Evolutionary conservation across 1,140 invertebrate species (phyloP), one percentile per base, ranked within the genome.

Genomic region (Ruditapes philippinarum): DNA sequence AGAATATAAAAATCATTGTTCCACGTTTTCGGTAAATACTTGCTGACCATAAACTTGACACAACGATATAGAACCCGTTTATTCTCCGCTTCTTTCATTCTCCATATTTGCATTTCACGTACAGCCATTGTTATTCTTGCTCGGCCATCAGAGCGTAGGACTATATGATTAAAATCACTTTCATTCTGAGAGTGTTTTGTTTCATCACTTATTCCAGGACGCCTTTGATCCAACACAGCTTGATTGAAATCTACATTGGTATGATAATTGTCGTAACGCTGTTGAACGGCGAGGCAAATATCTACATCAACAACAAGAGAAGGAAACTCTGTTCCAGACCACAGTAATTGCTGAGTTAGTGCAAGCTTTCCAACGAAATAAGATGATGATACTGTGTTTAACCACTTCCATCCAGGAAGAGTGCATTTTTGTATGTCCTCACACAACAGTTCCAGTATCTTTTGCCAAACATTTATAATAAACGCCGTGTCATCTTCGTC

Each of bases 31-130:
- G 51, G 51, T 4, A 54, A 22, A 19, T 54, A 54, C 22, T 54
- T 54, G 7, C 11, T 14, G 5, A 54, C 51, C 22, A 54, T 54
- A 14, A 4, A 4, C 19, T 54, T 54, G 14, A 54, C 11, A 22
- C 51, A 54, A n/a, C 51, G 51, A 19, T 54, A 54, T 19, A 54
- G 51, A 2, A 22, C 3, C 22, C 22, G 11, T n/a, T 54, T 54
- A 22, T 54, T 54, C 3, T 54, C 19, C 3, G 51, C 3, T n/a
- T 9, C 51, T 22, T 4, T 22, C 3, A 22, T n/a, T 22, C 33
- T 38, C 81, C 81, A 84, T 22, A 84, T 73, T 19, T 36, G 19
- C 33, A 36, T 84, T 84, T 84, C 81, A 33, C 45, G n/a, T 33
- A 84, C 40, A 36, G 81, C 65, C n/a, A 45, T 42, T 0, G 81